These are phyloP conservation scores for Pagetopsis macropterus DNA, from an alignment of 2,797 vertebrate species.

Conservation along the genomic window DNA sequence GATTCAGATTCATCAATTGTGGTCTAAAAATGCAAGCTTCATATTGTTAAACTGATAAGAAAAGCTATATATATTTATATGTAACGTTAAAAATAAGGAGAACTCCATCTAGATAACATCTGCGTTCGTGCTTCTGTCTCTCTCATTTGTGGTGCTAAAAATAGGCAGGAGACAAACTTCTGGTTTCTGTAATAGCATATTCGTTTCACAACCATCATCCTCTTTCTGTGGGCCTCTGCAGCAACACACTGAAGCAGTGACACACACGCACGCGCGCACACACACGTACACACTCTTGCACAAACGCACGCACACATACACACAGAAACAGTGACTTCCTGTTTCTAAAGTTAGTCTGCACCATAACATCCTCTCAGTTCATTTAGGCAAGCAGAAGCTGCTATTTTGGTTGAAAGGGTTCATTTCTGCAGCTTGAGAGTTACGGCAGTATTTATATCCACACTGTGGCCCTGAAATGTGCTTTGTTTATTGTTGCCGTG, in stretches of 20 bases:
- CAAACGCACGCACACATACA: constrained; percentile 21
- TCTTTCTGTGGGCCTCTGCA: constrained; percentile 70
- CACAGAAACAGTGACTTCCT: constrained; percentile 78
- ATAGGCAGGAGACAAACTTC: constrained; percentile 79
- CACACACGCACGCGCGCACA: constrained; percentile 1
- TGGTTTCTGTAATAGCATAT: constrained; percentile 81
- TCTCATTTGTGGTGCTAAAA: constrained; percentile 73
- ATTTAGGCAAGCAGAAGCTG: constrained; percentile 76
- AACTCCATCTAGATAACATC: constrained; percentile 57
- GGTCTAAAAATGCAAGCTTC: constrained; percentile 5
- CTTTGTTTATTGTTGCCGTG: constrained; percentile 58
- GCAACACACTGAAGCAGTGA: constrained; percentile 40
- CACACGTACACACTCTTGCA: constrained; percentile 14
- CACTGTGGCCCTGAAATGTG: constrained; percentile 39
- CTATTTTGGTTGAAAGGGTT: constrained; percentile 78
- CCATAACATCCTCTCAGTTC: constrained; percentile 82
- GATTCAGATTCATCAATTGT: background rate
- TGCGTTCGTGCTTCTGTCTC: constrained; percentile 47
- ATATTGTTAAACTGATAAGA: constrained; percentile 14
- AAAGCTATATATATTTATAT: constrained; percentile 23
- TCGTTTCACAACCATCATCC: constrained; percentile 79
- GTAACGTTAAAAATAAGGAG: constrained; percentile 32
- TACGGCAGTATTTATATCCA: constrained; percentile 61
- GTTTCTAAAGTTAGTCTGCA: constrained; percentile 82
- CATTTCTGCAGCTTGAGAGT: constrained; percentile 44